These are phyloP conservation scores for Cybosia mesomella DNA, from an alignment of 2,888 invertebrate species.

Conservation along the genomic window DNA sequence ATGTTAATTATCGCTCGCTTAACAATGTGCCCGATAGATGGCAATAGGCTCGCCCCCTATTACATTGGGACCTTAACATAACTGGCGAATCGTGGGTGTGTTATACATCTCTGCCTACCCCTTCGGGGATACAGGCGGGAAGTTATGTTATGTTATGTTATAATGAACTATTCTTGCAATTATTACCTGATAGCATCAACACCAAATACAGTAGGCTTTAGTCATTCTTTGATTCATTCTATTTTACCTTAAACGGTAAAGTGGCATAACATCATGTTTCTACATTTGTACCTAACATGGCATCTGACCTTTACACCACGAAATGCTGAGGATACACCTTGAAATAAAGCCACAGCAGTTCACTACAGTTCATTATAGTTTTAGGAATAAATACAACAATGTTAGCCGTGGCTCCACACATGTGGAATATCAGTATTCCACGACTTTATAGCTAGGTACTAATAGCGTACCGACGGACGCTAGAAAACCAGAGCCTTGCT, in stretches of 20 bases:
- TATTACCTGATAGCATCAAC: not conserved
- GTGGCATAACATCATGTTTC: not conserved
- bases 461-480: too few relatives aligned
- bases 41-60: too few relatives aligned
- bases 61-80: too few relatives aligned
- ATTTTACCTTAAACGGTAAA: not conserved
- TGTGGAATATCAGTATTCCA: not conserved
- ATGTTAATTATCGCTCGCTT: too few relatives aligned
- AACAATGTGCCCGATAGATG: too few relatives aligned
- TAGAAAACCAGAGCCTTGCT: too few relatives aligned
- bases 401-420: not conserved
- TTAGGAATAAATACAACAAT: not conserved
- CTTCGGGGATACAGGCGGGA: too few relatives aligned
- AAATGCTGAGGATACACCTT: not conserved
- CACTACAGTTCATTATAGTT: constrained; percentile 7
- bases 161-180: constrained; percentile 1
- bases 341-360: not conserved
- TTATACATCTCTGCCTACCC: too few relatives aligned
- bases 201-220: not conserved
- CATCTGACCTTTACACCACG: not conserved
- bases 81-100: too few relatives aligned
- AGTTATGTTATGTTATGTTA: too few relatives aligned
- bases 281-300: not conserved
- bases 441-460: not conserved
- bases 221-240: not conserved